Conservation (phyloP, 1,140 invertebrate species). For the Vollenhovia emeryi region DNA sequence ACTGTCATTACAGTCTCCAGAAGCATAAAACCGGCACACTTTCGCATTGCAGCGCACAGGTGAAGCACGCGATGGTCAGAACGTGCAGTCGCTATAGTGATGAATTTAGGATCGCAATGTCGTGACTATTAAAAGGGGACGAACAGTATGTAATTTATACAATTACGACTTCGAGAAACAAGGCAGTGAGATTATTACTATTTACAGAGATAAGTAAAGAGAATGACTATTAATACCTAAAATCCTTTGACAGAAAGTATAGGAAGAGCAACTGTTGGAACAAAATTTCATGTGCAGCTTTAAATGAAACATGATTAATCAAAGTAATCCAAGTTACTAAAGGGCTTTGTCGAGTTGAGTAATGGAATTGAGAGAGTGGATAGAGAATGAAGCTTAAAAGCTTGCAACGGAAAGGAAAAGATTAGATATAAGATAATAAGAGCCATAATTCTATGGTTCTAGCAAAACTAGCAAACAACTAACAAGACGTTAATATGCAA, state of each 20-base stretch:
- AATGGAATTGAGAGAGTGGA: not conserved
- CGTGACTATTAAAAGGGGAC: not conserved
- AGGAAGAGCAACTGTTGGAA: not conserved
- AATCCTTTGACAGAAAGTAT: not conserved
- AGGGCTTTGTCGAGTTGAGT: not conserved
- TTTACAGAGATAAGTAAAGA: not conserved
- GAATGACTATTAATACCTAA: not conserved
- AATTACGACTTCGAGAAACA: not conserved
- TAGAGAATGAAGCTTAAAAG: not conserved
- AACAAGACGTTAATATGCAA: not conserved
- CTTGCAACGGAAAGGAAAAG: not conserved
- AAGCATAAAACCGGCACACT: slow-evolving; percentile 2
- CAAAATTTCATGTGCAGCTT: not conserved
- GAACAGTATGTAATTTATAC: not conserved
- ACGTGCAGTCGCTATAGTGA: not conserved
- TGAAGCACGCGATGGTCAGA: not conserved
- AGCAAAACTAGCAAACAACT: not conserved
- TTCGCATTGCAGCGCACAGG: not conserved
- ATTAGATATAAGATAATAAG: not conserved
- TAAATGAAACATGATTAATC: slow-evolving; percentile 7
- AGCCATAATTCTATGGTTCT: not conserved
- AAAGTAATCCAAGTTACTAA: not conserved
- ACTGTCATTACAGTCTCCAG: not conserved
- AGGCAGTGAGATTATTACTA: not conserved
- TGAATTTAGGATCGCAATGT: not conserved